phyloP scores from a whole-genome alignment of 1,140 invertebrate species.

The Mizuhopecten yessoensis region DNA sequence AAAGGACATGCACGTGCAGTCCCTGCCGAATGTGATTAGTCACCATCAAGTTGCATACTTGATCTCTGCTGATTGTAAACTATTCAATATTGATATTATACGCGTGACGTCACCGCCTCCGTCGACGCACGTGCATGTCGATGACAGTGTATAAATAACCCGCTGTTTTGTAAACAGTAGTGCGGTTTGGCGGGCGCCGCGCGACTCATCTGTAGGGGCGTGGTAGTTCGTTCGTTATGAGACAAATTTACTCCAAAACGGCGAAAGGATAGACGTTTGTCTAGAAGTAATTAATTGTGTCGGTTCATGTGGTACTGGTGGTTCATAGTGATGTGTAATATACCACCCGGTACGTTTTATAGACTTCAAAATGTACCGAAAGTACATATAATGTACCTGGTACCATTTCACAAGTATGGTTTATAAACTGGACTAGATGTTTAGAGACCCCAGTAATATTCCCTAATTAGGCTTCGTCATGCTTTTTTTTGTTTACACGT shows the following conservation, averaged over 20 bases:
- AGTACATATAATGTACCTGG: not conserved
- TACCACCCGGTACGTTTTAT: not conserved
- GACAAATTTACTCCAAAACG: not conserved
- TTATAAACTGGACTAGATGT: no score
- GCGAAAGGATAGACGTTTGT: not conserved
- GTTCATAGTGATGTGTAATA: not conserved
- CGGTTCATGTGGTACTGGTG: conserved; percentile 1
- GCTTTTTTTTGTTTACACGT: no score
- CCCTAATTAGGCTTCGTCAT: no score
- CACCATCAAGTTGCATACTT: not conserved
- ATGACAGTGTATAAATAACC: not conserved
- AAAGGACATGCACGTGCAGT: not conserved
- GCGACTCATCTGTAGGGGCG: not conserved
- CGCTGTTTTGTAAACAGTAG: not conserved
- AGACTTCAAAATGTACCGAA: not conserved
- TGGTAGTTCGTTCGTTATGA: not conserved
- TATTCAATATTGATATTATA: conserved; percentile 23
- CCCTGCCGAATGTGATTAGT: not conserved
- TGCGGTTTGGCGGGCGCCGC: not conserved
- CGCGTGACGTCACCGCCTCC: conserved; percentile 2
- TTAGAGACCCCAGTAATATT: no score
- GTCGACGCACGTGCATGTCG: not conserved
- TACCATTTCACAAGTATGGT: no score
- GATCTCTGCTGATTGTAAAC: not conserved
- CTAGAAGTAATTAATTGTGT: not conserved